Base-by-base conservation (phyloP, 2,888 invertebrate genomes). In the Lasioglossum marginatum region DNA sequence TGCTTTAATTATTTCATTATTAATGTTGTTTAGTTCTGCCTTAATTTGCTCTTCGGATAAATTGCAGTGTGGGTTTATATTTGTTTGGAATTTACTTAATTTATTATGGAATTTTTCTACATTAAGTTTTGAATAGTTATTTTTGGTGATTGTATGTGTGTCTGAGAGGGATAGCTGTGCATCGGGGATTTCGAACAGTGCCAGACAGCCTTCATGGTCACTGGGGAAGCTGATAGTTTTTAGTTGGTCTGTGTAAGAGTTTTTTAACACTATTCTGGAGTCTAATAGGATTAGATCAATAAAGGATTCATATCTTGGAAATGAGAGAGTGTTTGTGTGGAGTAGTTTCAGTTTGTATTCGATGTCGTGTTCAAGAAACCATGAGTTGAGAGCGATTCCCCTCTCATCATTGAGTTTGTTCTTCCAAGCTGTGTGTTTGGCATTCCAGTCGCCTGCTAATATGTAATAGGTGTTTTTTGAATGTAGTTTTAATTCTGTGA, bases 381-480 rank as follows among this genome's bases (percentile, higher is more conserved):
- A 75, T 2, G 60, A 2, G 23, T 60, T 60, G 0, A 75, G 43
- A 2, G 16, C 63, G 4, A 60, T 63, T 12, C 75, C 75, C 27
- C 60, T 27, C 16, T 73, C 73, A 31, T 73, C 52, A 34, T 73
- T 73, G 19, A 52, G 23, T 73, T 23, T 52, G 10, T 73, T 73
- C 4, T 48, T 19, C 73, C 52, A 73, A 19, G 31, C 19, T 2
- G 19, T 34, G 16, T 74, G 52, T 4, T 57, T 57, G 12, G 73
- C 73, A n/a, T 74, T 74, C 14, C 34, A 74, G 31, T 74, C 73
- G 16, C 73, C 73, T 0, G 73, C 73, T 37, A 74, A 14, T 23
- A 74, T 23, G 23, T 74, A 74, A 23, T 74, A 34, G 37, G n/a
- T 10, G 23, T n/a, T n/a, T n/a, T n/a, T n/a, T n/a, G n/a, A n/a